Evolutionary conservation across 2,797 vertebrate genomes (phyloP), one percentile per base, ranked within the genome.

Genomic region (Hozukius guyotensis): DNA sequence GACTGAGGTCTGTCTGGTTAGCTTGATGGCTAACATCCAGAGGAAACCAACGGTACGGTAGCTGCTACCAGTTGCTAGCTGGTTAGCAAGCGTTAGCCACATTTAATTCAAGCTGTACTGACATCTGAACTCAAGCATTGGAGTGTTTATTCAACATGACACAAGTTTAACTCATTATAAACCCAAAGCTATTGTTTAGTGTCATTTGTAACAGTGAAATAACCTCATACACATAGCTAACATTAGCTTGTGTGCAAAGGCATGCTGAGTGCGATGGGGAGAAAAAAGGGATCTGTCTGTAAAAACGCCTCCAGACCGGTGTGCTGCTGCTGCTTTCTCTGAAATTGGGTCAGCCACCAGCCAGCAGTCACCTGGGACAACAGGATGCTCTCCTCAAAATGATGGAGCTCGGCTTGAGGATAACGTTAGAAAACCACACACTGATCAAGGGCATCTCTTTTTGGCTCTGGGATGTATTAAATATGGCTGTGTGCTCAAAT

Each of bases 261-360:
- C 79, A 87, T 62, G 81, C 74, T 80, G 80, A 75, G 73, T 70
- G 42, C 60, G 78, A 86, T 84, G 55, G 57, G 63, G 65, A 13
- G 61, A 77, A 16, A 67, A 74, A 78, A 64, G 8, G 11, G 49
- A 34, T 60, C 25, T 78, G 70, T 55, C 31, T 38, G 36, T 38
- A 38, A 52, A 62, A 83, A 67, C 82, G 25, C 75, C 69, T 74
- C 62, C 75, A 72, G 38, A 77, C 78, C 76, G 72, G 70, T 77
- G 34, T 61, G 67, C 49, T 80, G 69, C 72, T 77, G 71, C 75
- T 72, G 36, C 36, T 38, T 73, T 77, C 74, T 53, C 74, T 62
- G 83, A 87, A 92, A 92, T 82, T 75, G 65, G 92, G 92, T 93
- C 93, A 92, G 72, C 62, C 25, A 29, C 29, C 76, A 92, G 72